Base-by-base conservation (phyloP, 2,888 invertebrate species). In the Dendrolimus pini region DNA sequence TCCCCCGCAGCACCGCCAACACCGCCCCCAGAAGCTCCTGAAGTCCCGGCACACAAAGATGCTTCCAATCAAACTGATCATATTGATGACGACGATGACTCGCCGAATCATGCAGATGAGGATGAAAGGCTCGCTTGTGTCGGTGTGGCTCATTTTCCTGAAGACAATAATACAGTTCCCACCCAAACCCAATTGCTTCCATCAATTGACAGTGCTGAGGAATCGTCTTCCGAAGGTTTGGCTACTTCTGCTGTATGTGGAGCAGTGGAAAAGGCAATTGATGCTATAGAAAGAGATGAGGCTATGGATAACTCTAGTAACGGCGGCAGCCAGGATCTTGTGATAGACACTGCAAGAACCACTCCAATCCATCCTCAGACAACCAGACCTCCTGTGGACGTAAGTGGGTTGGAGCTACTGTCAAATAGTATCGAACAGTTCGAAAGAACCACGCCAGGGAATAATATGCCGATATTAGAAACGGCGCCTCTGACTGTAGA, bases 401-500 rank as follows among this genome's bases (percentile, higher is more conserved):
- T 96, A 8, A 96, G 96, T 66, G 97, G 97, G 0, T 82, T 97
- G 47, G 96, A 97, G 76, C 82, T 97, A 53, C 80, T 97, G 41
- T 96, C 96, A 0, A 96, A 96, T 71, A 96, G 96, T 75, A 96
- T 97, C 61, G 96, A 95, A 59, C 95, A 96, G 69, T 94, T 95
- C 67, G 95, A 95, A 71, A 92, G 92, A 57, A 87, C 88, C 0
- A 88, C 84, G 54, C 80, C 91, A 13, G 78, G 82, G 12, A 81
- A 75, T 47, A 78, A 74, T 60, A 81, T 85, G 80, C 83, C 90
- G 1, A 61, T 64, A 6, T 64, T 87, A 60, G 89, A 89, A 13
- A 72, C 82, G 1, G 60, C 65, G 1, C 82, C 88, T 0, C 62
- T 87, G 41, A 88, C 85, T 1, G 69, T 89, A 3, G 91, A 90